phyloP scores from a whole-genome alignment of 2,888 invertebrate genomes.

The Peribatodes rhomboidaria region DNA sequence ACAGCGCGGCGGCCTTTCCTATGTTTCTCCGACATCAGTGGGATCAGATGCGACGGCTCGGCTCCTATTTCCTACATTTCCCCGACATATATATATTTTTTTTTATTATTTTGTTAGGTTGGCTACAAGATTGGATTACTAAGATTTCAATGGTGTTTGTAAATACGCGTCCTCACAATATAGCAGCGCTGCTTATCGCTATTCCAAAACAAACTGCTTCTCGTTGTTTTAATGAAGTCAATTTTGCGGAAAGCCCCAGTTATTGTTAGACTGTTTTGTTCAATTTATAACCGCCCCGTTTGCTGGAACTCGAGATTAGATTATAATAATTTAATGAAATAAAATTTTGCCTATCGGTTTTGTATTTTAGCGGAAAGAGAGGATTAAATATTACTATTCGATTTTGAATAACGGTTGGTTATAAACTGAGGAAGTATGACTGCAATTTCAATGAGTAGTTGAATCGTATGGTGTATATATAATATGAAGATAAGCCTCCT shows the following conservation, averaged over 20 bases:
- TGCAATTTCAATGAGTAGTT: no score
- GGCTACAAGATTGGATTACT: no score
- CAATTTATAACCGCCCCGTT: conserved; percentile 24
- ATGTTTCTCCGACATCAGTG: no score
- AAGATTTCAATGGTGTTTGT: not conserved
- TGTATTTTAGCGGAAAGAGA: not conserved
- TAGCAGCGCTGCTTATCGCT: conserved; percentile 30
- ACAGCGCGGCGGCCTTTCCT: no score
- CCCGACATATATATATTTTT: no score
- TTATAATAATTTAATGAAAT: conserved; percentile 6
- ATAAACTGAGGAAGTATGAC: no score
- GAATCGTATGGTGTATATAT: no score
- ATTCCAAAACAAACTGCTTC: conserved; percentile 26
- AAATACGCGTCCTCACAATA: conserved; percentile 23
- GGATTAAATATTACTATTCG: not conserved
- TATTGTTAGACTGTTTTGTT: conserved; percentile 26
- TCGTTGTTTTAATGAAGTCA: conserved; percentile 35
- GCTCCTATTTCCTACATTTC: no score
- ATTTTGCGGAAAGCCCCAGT: conserved; percentile 30
- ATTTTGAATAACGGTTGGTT: not conserved
- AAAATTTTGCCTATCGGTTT: not conserved
- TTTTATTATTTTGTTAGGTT: no score
- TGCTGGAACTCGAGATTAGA: conserved; percentile 12
- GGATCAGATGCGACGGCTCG: no score
- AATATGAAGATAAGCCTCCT: no score